Conservation (phyloP, 2,113 vertebrate genomes). For the Anguilla rostrata region DNA sequence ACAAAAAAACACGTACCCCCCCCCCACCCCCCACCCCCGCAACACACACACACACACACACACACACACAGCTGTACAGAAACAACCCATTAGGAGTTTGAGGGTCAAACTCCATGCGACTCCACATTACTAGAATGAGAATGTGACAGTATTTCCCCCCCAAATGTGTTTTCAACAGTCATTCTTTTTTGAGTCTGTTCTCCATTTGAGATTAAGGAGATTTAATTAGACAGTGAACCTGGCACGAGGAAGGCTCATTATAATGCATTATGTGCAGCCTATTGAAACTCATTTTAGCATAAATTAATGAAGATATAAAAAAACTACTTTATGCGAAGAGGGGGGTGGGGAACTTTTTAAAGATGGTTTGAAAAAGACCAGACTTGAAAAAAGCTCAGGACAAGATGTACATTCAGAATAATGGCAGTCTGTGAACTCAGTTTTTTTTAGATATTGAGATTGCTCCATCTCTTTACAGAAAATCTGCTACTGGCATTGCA, state of each 20-base stretch:
- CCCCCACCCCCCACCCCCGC: not conserved
- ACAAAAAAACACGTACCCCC: not conserved
- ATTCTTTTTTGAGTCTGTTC: slow-evolving; percentile 17
- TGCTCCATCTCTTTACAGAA: too few relatives aligned
- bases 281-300: slow-evolving; percentile 18
- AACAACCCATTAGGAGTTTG: not conserved
- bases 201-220: slow-evolving; percentile 17
- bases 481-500: too few relatives aligned
- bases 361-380: too few relatives aligned
- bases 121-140: not conserved
- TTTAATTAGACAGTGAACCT: slow-evolving; percentile 25
- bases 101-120: not conserved
- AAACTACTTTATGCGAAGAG: too few relatives aligned
- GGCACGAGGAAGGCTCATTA: slow-evolving; percentile 22
- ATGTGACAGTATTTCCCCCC: not conserved
- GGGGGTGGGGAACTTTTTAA: not conserved
- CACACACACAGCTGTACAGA: not conserved
- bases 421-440: too few relatives aligned
- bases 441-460: too few relatives aligned
- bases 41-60: not conserved
- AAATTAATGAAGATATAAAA: slow-evolving; percentile 27
- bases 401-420: too few relatives aligned
- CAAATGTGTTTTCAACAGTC: slow-evolving; percentile 9
- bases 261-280: slow-evolving; percentile 23
- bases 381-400: too few relatives aligned